These are phyloP conservation scores for Nothoprocta perdicaria DNA, from an alignment of 2,113 vertebrate species.

Conservation along the genomic window DNA sequence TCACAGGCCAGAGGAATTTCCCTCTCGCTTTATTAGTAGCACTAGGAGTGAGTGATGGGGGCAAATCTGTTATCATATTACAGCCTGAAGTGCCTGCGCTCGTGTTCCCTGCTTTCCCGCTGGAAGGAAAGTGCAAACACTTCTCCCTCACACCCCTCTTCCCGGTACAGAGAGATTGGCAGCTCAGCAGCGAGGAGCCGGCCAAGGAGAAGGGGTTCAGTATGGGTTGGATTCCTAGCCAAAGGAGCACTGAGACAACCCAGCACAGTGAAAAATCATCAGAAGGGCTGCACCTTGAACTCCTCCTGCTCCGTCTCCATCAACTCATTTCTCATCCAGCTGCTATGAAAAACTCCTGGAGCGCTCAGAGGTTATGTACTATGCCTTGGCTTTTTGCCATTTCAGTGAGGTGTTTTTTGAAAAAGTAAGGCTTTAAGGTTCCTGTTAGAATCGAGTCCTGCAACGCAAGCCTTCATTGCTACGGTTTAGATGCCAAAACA, in stretches of 20 bases:
- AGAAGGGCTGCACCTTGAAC: not conserved
- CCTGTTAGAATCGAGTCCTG: not conserved
- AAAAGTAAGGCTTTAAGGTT: not conserved
- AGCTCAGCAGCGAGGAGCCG: not conserved
- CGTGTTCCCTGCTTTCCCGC: rapidly evolving
- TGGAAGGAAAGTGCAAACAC: not conserved
- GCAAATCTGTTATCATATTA: slow-evolving; percentile 24
- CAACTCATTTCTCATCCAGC: slow-evolving; percentile 51
- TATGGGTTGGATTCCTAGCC: not conserved
- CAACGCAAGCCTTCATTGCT: not conserved
- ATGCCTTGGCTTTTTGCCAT: slow-evolving; percentile 8
- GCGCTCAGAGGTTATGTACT: slow-evolving; percentile 39
- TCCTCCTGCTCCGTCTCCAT: slow-evolving; percentile 15
- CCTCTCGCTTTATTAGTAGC: slow-evolving; percentile 20
- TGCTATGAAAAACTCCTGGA: not conserved
- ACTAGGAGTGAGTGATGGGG: not conserved
- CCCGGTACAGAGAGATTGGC: rapidly evolving
- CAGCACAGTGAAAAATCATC: not conserved
- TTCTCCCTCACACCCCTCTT: not conserved
- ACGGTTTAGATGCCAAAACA: slow-evolving; percentile 3
- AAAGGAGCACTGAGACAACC: not conserved
- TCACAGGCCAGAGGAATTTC: slow-evolving; percentile 6
- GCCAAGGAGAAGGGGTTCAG: not conserved
- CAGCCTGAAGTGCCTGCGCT: not conserved
- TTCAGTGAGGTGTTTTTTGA: not conserved